Base-by-base conservation (phyloP, 2,113 vertebrate species). In the Hirundichthys speculiger region DNA sequence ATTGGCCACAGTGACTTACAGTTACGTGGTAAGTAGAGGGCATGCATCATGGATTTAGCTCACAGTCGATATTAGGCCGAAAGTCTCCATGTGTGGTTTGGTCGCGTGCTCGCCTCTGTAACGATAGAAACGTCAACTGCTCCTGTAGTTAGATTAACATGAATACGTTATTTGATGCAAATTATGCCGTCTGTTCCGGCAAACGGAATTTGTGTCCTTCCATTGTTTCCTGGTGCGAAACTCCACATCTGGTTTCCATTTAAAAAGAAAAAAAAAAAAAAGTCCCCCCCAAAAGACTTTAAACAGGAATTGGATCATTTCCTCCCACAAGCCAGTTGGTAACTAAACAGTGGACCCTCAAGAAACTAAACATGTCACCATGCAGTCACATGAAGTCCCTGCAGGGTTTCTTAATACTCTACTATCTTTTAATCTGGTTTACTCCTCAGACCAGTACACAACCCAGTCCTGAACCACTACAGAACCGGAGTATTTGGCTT, bases 1-100 rank as follows among this genome's bases (percentile, higher is more conserved):
- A 92, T 94, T 65, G 91, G 86, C 62, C 92, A 94, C 67, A 73
- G 53, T 64, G 93, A 94, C 82, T 13, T 77, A 64, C 87, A 92
- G 14, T 20, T 92, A 0, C 92, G 93, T 19, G 92, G 92, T 93
- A 62, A 93, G 91, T 90, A 80, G 14, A 22, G 56, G 10, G 24
- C 13, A 14, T 27, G 41, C 11, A 9, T 22, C 25, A 0, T 13
- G 13, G 12, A 3, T 30, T 49, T 20, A 50, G 2, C n/a, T 0
- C 2, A 13, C 20, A 62, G 18, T 0, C 38, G 49, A 39, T 2
- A 68, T 42, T 13, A 5, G 21, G 3, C 38, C 1, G 8, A 59
- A 63, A 11, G 50, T 8, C 7, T 2, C n/a, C n/a, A n/a, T n/a
- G n/a, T n/a, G n/a, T n/a, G n/a, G n/a, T n/a, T n/a, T n/a, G 22